These are phyloP conservation scores for Buceros bicornis DNA, from an alignment of 2,797 vertebrate genomes.

Conservation along the genomic window DNA sequence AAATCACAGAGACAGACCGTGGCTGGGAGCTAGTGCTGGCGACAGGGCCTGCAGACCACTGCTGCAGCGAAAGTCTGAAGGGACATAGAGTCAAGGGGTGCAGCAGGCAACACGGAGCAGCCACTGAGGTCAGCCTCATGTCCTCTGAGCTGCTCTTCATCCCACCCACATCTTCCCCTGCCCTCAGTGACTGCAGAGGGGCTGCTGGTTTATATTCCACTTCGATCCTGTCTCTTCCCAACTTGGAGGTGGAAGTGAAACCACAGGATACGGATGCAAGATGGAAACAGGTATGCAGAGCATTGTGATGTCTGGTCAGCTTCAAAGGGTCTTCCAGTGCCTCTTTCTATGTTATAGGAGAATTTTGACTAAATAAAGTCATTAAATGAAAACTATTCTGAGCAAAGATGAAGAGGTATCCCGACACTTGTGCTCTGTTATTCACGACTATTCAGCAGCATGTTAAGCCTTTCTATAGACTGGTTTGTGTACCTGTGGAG, in stretches of 20 bases:
- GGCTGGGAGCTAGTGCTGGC: neutral
- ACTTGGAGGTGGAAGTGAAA: neutral
- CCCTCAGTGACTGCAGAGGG: neutral
- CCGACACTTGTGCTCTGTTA: neutral
- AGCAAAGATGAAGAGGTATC: neutral
- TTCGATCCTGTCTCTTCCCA: neutral
- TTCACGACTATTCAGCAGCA: neutral
- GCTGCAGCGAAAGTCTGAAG: neutral
- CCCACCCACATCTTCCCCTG: neutral
- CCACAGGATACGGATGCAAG: neutral
- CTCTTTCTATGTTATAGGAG: neutral
- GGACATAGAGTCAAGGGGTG: neutral
- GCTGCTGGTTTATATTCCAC: neutral
- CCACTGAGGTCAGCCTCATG: accelerated
- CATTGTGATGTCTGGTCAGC: neutral
- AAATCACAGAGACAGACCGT: neutral
- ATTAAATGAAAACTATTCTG: neutral
- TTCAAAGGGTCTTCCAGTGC: neutral
- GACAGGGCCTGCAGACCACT: neutral
- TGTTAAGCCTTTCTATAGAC: neutral
- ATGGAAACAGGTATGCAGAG: neutral
- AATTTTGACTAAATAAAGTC: neutral
- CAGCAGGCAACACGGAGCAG: neutral
- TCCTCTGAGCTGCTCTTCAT: neutral
- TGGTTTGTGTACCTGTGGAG: neutral